Base-by-base conservation (phyloP, 2,888 invertebrate species). In the Plusia festucae region DNA sequence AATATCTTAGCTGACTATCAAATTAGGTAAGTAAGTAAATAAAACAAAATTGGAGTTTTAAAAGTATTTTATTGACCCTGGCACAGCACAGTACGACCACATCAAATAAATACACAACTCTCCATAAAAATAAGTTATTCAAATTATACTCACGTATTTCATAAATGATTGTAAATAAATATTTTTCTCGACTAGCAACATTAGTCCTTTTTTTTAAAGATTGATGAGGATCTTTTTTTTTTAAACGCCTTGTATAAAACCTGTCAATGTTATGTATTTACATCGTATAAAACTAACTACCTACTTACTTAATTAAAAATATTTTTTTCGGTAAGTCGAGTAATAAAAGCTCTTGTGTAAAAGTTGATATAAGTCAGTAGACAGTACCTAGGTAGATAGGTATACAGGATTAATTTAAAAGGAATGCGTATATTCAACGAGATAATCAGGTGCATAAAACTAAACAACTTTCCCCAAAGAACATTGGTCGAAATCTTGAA, bases 81-180 rank as follows among this genome's bases (percentile, higher is more conserved):
- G 52, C 73, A 67, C 73, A 72, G 59, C 67, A 74, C 68, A 65
- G 67, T 67, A 80, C 78, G 67, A 68, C 70, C 68, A 81, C 77
- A 79, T 78, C 72, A 81, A 80, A 79, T 77, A 81, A 82, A 79
- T 81, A 81, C 73, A 72, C 46, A 72, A 68, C 61, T 75, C 60
- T 76, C 52, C 73, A 66, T 70, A 68, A 64, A 54, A 65, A 60
- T 73, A 68, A 72, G 56, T 57, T 69, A 69, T 51, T 55, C 49
- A 57, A 68, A 60, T 58, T 53, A 58, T 57, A 15, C 46, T 56
- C 52, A 44, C 52, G 58, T 65, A 70, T 57, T 60, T 53, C 9
- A n/a, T 27, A 34, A 44, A 22, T n/a, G n/a, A 60, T 51, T 24
- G n/a, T 34, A n/a, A 27, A 22, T 27, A 34, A 30, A 65, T 66